Evolutionary conservation across 2,888 invertebrate genomes (phyloP).

Genomic region (Tigriopus californicus): DNA sequence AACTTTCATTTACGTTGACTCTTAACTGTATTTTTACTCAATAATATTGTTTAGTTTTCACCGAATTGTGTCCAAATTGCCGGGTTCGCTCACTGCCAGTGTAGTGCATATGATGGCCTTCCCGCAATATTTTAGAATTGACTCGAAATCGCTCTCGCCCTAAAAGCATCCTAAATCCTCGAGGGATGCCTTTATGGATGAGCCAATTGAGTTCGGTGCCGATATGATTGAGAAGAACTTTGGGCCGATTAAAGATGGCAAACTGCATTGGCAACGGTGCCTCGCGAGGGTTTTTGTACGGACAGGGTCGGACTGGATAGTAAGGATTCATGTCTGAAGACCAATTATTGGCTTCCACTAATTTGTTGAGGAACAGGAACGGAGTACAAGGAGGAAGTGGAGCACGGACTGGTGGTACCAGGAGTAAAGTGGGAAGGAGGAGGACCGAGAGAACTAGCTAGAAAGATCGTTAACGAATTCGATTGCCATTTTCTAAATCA

Average conservation of each 20-base stretch:
- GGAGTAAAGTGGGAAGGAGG: no score
- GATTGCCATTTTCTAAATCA: no score
- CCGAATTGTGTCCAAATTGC: neutral
- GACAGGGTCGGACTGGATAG: constrained; percentile 4
- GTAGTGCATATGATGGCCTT: neutral
- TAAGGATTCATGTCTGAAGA: constrained; percentile 8
- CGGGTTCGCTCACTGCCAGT: neutral
- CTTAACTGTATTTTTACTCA: neutral
- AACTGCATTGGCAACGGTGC: neutral
- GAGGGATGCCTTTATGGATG: neutral
- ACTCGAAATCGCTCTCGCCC: neutral
- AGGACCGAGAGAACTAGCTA: no score
- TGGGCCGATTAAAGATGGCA: neutral
- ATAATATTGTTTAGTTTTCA: neutral
- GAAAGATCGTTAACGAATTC: no score
- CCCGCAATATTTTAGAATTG: neutral
- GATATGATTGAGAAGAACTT: neutral
- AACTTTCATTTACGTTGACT: no score
- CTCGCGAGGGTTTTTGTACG: neutral
- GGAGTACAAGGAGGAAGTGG: constrained; percentile 7
- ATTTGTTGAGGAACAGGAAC: neutral
- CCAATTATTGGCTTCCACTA: constrained; percentile 7
- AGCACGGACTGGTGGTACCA: neutral
- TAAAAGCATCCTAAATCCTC: neutral
- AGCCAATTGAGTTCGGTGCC: neutral